Percentiles rank a stretch among this genome's conserved stretches.
Evolutionary conservation across 2,888 invertebrate species (phyloP).

Genomic region (Bruchidius siliquastri): DNA sequence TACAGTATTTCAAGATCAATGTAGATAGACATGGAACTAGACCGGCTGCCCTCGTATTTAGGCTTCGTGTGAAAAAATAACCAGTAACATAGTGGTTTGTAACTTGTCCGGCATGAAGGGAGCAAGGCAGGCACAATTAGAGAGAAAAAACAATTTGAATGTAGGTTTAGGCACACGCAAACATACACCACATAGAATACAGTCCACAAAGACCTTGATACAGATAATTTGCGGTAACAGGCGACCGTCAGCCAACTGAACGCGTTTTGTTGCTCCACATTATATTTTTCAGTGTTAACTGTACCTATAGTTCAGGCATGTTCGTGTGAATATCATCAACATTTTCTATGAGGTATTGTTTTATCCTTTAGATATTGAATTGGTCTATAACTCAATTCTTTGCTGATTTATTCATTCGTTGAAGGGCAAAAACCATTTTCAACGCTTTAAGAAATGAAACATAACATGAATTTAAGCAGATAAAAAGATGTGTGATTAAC

Average conservation of each 20-base stretch:
- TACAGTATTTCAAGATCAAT: too few relatives aligned
- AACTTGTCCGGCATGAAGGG: background rate
- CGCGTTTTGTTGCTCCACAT: constrained; percentile 37
- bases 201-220: constrained; percentile 29
- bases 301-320: constrained; percentile 14
- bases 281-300: constrained; percentile 37
- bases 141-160: constrained; percentile 39
- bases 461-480: too few relatives aligned
- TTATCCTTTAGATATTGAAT: too few relatives aligned
- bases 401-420: too few relatives aligned
- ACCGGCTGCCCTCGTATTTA: background rate
- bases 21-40: too few relatives aligned
- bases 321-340: constrained; percentile 14
- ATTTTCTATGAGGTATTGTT: too few relatives aligned
- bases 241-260: constrained; percentile 32
- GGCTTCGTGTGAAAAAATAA: background rate
- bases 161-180: constrained; percentile 36
- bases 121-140: constrained; percentile 24
- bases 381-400: too few relatives aligned
- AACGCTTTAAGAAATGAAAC: too few relatives aligned
- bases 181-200: constrained; percentile 9
- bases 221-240: constrained; percentile 23
- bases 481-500: too few relatives aligned
- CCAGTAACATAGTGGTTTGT: background rate
- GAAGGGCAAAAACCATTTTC: too few relatives aligned